Evolutionary conservation across 2,797 vertebrate genomes (phyloP).

Genomic region (Anguilla pacifica): DNA sequence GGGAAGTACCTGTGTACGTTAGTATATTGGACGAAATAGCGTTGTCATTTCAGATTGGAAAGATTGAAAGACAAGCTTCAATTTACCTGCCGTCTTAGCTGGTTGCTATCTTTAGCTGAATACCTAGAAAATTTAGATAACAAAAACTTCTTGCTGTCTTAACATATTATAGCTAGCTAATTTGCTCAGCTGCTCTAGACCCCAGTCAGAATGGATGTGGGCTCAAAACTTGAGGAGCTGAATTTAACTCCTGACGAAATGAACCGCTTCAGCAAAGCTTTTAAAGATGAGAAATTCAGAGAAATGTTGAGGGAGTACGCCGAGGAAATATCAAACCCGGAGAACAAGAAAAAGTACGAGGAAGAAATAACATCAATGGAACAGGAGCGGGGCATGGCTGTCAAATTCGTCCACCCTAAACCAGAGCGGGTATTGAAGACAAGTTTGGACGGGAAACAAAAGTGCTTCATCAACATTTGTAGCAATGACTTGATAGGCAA

Average conservation of each 20-base stretch:
- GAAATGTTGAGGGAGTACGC: conserved; percentile 80
- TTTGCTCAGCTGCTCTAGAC: not conserved
- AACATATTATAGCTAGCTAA: not conserved
- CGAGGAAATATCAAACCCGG: conserved; percentile 79
- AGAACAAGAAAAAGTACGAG: conserved; percentile 81
- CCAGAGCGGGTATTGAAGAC: conserved; percentile 81
- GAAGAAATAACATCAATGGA: conserved; percentile 84
- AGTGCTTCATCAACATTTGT: conserved; percentile 89
- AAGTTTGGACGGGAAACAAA: conserved; percentile 72
- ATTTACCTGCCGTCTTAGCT: not conserved
- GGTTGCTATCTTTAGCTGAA: not conserved
- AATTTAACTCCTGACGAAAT: conserved; percentile 82
- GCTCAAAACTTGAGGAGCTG: conserved; percentile 70
- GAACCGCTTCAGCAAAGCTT: conserved; percentile 71
- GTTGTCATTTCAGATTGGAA: not conserved
- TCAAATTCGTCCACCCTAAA: conserved; percentile 83
- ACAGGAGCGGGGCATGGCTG: conserved; percentile 78
- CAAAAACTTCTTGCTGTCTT: not conserved
- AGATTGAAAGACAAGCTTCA: not conserved
- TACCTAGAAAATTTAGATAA: not conserved
- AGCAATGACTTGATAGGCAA: conserved; percentile 69
- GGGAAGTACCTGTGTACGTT: not conserved
- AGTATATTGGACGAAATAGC: not conserved
- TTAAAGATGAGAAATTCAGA: conserved; percentile 81
- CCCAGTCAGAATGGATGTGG: conserved; percentile 67